Evolutionary conservation across 2,797 vertebrate genomes (phyloP).

Genomic region (Huso huso): DNA sequence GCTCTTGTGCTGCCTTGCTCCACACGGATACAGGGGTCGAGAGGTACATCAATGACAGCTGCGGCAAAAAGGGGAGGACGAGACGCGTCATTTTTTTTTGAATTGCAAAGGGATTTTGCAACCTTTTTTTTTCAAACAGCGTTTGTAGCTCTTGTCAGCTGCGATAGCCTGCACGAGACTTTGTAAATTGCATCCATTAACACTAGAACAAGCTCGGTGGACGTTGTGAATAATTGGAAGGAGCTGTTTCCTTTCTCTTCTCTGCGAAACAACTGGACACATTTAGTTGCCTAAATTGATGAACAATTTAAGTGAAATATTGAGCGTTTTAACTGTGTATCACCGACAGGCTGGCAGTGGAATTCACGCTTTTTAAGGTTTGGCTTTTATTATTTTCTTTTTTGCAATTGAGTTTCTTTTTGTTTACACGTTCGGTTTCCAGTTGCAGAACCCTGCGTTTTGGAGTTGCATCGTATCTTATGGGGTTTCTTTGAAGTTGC

Average conservation of each 20-base stretch:
- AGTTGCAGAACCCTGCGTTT: slow-evolving; percentile 1
- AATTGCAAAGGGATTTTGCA: not conserved
- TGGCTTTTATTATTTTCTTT: not conserved
- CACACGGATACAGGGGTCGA: not conserved
- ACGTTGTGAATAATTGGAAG: slow-evolving; percentile 39
- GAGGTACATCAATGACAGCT: slow-evolving; percentile 9
- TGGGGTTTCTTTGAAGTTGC: not conserved
- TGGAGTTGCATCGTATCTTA: not conserved
- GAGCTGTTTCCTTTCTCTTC: slow-evolving; percentile 18
- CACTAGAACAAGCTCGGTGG: slow-evolving; percentile 27
- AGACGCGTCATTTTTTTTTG: not conserved
- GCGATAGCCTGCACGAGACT: slow-evolving; percentile 36
- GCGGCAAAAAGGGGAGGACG: not conserved
- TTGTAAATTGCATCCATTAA: too few species aligned
- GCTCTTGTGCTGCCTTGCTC: not conserved
- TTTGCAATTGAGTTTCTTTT: slow-evolving; percentile 2
- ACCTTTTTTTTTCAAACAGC: slow-evolving; percentile 16
- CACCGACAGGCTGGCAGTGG: not conserved
- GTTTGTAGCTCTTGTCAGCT: slow-evolving; percentile 33
- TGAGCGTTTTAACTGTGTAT: slow-evolving; percentile 2
- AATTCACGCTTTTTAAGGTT: slow-evolving; percentile 2
- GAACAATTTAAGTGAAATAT: not conserved
- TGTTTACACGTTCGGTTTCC: not conserved
- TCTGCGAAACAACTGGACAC: slow-evolving; percentile 14
- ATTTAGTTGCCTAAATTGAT: slow-evolving; percentile 1